These are phyloP conservation scores for Sebastes baramenuke DNA, from an alignment of 2,797 vertebrate genomes.

Conservation along the genomic window DNA sequence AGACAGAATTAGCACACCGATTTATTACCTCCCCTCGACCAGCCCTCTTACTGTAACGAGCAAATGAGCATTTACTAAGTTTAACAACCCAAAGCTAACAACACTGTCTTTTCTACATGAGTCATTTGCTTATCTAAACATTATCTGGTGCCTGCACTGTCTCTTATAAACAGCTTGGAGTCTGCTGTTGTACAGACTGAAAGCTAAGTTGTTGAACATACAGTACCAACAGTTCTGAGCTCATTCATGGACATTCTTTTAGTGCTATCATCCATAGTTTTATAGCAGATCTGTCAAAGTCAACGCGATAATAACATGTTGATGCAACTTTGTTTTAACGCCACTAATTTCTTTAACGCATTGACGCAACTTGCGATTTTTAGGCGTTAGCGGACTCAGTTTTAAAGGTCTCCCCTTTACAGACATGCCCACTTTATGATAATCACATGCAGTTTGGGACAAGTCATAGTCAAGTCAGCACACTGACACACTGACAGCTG, in stretches of 20 bases:
- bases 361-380: too few species aligned
- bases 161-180: background rate
- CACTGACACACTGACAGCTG: too few species aligned
- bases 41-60: background rate
- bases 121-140: conserved; percentile 32
- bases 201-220: background rate
- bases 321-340: too few species aligned
- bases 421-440: too few species aligned
- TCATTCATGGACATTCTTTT: background rate
- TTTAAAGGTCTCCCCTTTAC: too few species aligned
- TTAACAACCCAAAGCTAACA: background rate
- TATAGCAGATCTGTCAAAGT: background rate
- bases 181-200: background rate
- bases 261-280: background rate
- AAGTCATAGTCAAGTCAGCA: too few species aligned
- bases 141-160: conserved; percentile 7
- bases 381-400: too few species aligned
- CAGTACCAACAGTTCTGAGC: background rate
- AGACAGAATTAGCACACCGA: conserved; percentile 1
- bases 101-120: background rate
- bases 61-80: conserved; percentile 10
- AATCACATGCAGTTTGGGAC: too few species aligned
- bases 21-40: background rate
- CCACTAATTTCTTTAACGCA: too few species aligned
- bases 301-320: too few species aligned